These are phyloP conservation scores for Epsilonema sp. DNA, from an alignment of 2,888 invertebrate species.

Conservation along the genomic window DNA sequence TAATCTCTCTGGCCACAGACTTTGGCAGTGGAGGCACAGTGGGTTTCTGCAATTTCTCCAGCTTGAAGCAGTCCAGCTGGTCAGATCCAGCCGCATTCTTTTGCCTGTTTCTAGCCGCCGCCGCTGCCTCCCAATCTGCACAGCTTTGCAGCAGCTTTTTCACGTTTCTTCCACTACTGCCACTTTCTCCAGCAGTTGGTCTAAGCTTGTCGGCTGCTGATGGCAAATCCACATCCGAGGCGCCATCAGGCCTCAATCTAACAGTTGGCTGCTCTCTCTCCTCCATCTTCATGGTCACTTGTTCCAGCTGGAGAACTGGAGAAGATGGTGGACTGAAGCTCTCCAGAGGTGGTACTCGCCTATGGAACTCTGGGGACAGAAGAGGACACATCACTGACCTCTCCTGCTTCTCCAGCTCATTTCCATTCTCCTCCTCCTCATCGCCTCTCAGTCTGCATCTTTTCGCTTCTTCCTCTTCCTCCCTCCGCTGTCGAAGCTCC, in stretches of 20 bases:
- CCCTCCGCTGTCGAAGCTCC: conserved; percentile 13
- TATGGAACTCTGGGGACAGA: no score
- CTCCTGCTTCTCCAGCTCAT: not conserved
- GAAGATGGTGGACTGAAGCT: no score
- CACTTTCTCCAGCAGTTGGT: no score
- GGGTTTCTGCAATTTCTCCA: conserved; percentile 2
- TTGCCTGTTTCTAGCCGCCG: not conserved
- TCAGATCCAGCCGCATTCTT: not conserved
- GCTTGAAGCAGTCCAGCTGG: not conserved
- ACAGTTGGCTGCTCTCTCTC: no score
- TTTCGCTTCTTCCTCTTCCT: conserved; percentile 12
- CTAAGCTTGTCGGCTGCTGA: not conserved
- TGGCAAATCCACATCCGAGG: not conserved
- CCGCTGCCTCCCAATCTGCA: no score
- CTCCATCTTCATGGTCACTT: no score
- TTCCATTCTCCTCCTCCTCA: not conserved
- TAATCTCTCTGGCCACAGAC: conserved; percentile 10
- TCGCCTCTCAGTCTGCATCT: not conserved
- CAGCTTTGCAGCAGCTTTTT: not conserved
- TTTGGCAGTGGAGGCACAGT: conserved; percentile 8
- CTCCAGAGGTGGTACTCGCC: no score
- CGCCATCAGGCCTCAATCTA: not conserved
- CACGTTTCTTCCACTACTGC: not conserved
- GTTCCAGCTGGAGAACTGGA: no score
- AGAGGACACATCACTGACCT: no score